Percentiles rank a stretch among this genome's conserved stretches.
phyloP scores from a whole-genome alignment of 2,797 vertebrate genomes.

The Amphiprion clarkii region DNA sequence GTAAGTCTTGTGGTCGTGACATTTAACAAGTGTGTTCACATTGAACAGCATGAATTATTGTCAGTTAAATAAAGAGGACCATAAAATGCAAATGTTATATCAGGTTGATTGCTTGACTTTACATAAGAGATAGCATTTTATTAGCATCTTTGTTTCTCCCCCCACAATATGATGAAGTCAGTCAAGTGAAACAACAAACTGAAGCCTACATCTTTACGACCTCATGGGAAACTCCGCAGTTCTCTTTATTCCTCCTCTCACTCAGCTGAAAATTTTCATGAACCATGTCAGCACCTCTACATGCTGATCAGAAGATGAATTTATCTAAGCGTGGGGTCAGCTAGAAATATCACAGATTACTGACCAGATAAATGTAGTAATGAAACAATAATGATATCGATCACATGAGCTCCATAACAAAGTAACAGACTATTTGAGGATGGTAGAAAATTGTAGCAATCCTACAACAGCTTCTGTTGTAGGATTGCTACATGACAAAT shows the following conservation, averaged over 20 bases:
- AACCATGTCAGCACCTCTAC: not conserved
- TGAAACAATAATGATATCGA: not conserved
- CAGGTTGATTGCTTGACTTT: constrained; percentile 1
- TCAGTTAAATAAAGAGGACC: not conserved
- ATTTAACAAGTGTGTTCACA: not conserved
- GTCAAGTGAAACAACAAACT: constrained; percentile 27
- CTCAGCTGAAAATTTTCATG: not conserved
- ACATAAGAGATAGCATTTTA: not conserved
- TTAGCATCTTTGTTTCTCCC: not conserved
- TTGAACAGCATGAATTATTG: not conserved
- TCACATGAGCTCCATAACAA: not conserved
- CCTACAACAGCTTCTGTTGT: too few species aligned
- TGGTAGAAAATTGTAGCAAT: not conserved
- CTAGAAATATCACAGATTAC: not conserved
- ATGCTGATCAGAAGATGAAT: not conserved
- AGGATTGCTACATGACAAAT: not conserved
- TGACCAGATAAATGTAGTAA: not conserved
- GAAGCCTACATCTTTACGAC: constrained; percentile 43
- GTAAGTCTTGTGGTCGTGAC: constrained; percentile 1
- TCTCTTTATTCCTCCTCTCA: constrained; percentile 45
- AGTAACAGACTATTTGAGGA: not conserved
- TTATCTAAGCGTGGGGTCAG: not conserved
- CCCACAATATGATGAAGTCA: not conserved
- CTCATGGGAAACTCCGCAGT: constrained; percentile 72
- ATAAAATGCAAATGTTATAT: not conserved